Base-by-base conservation (phyloP, 2,888 invertebrate species). In the Meganola albula region DNA sequence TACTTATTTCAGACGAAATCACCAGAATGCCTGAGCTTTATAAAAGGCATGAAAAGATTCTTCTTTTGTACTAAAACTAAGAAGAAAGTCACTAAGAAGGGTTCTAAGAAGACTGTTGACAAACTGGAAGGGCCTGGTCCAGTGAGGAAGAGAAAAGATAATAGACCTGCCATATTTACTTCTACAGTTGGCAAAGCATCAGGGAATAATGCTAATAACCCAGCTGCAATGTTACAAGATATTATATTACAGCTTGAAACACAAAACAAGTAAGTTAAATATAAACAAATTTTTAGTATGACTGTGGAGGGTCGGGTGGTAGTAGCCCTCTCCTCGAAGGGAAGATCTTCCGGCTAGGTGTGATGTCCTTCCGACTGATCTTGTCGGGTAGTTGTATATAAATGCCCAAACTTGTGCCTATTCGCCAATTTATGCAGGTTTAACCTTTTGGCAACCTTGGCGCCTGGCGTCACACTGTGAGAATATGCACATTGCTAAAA, bases 181-280 rank as follows among this genome's bases (percentile, higher is more conserved):
- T 86, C 83, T 0, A 87, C 83, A 0, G 84, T 85, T 1, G 80
- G 80, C 3, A 87, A 82, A 40, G 86, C 86, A 0, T 77, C 79
- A 0, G 86, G 87, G 0, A 69, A 66, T 26, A 63, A 53, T 4
- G 65, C 75, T 0, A 79, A 69, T 7, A 89, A 89, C 44, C 90
- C 91, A 0, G 82, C 89, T 10, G 70, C 78, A 10, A 89, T 93
- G 58, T 65, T 93, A 26, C 90, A 92, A 53, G 89, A 90, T 56
- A 90, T 93, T 44, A 93, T 93, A 28, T 84, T 78, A 38, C 90
- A 92, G 54, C 71, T 94, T 40, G 93, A 93, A 71, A 83, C 88
- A 23, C 90, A 91, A 62, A 91, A 90, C 51, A 87, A 78, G 86
- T 87, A 25, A 66, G 77, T 41, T 16, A 5, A 16, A 5, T 16